Evolutionary conservation across 2,888 invertebrate genomes (phyloP), one percentile per base, ranked within the genome.

Genomic region (Heteromurus nitidus): DNA sequence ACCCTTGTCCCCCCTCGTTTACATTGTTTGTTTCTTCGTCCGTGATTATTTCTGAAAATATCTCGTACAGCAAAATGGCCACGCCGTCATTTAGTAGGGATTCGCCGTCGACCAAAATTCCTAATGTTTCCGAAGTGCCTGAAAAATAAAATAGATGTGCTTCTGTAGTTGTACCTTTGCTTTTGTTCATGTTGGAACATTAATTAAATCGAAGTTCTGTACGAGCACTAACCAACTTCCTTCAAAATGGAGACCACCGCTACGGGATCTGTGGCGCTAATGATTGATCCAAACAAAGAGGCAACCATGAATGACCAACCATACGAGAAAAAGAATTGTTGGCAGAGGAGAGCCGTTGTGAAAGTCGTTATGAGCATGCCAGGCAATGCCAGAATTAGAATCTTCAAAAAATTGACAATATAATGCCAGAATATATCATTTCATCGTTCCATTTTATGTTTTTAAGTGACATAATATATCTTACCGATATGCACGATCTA

Each of bases 201-300:
- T 3, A n/a, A 5, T 13, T 13, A 50, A 13, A 9, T 36, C 36
- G 36, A 36, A 36, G 36, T 9, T 36, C 13, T 36, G 5, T 9
- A 50, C 13, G 5, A 13, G 9, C 16, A 58, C 58, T 74, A 20
- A 85, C 83, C 90, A 36, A 90, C 76, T 82, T 90, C 90, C 85
- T 89, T 89, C 11, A 91, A 88, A 55, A 90, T 87, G 2, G 90
- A 89, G 7, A 90, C 90, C 0, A 91, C 90, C 9, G 90, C 90
- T 0, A 90, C 90, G 0, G 90, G 90, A 85, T 90, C 91, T 0
- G 90, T 90, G n/a, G 90, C 90, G 81, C 89, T 89, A 18, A 90
- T 88, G 26, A 90, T 89, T 3, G 89, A 86, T 0, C 90, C 90
- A 86, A 90, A 90, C 80, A 90, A 87, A 75, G 89, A 85, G 2